Base-by-base conservation (phyloP, 2,113 vertebrate genomes). In the Turnix velox region DNA sequence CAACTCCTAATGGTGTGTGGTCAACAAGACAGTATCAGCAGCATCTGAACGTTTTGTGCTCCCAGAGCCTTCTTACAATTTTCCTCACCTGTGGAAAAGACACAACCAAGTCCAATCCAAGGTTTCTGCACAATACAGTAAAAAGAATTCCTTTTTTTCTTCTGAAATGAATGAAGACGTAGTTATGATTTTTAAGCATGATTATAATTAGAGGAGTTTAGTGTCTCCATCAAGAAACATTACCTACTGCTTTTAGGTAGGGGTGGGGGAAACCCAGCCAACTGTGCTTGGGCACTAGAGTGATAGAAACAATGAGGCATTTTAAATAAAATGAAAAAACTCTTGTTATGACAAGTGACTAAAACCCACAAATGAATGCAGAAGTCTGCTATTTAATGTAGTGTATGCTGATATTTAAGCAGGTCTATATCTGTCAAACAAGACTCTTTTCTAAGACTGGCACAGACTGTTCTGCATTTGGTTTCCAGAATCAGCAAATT, bases 401-500 rank as follows among this genome's bases (percentile, higher is more conserved):
- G 94, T 46, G 82, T 67, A 79, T 77, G 93, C 95, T 88, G 63
- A 92, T 85, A 73, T 95, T 95, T 94, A 88, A 97, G 90, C 79
- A 84, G 96, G 86, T 86, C 95, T 93, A 71, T 91, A 96, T 96
- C 96, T 97, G 96, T 96, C 97, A 95, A 77, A 80, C 69, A 87
- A 74, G 58, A 68, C 90, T 90, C 93, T 95, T 88, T 95, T 95
- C 90, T 88, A 92, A 97, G 96, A 95, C 92, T 94, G 93, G 92
- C 95, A 92, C 94, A 96, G 96, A 69, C 87, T 94, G 95, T 91
- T 96, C 96, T 90, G 93, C 92, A 7, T 96, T 96, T 96, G 88
- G 93, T 95, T 97, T 97, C 95, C 81, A 94, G 96, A 95, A 97
- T 97, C 97, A 96, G 97, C 96, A 96, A 95, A 96, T 97, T 94